phyloP scores from a whole-genome alignment of 1,140 invertebrate genomes.

The Diuraphis noxia region DNA sequence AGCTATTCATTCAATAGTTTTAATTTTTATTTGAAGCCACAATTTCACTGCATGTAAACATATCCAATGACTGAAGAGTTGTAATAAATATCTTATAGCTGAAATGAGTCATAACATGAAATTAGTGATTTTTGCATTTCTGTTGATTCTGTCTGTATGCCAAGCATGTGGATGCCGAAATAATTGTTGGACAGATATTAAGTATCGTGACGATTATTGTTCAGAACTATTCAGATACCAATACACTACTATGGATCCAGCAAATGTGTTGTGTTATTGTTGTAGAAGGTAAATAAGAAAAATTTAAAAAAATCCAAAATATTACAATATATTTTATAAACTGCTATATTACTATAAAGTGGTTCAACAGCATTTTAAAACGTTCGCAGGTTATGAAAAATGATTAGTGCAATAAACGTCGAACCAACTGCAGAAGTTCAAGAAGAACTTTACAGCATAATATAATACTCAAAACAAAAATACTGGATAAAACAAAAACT shows the following conservation, averaged over 20 bases:
- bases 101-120: not conserved
- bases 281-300: not conserved
- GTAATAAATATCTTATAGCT: not conserved
- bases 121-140: not conserved
- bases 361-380: too few species aligned
- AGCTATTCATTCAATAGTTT: not conserved
- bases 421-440: not conserved
- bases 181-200: not conserved
- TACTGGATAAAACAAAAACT: not conserved
- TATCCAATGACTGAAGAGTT: not conserved
- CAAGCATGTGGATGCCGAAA: not conserved
- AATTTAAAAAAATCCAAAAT: not conserved
- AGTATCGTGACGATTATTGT: not conserved
- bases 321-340: not conserved
- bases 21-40: not conserved
- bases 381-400: not conserved
- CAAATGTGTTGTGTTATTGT: not conserved
- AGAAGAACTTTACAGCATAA: not conserved
- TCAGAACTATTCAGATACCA: not conserved
- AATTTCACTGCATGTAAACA: too few species aligned
- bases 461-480: not conserved
- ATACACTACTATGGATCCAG: fast-evolving
- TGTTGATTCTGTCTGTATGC: not conserved
- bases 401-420: too few species aligned
- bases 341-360: not conserved